A percentile compares a stretch with the other conserved stretches of the same genome.
These are phyloP conservation scores for Euspilapteryx auroguttella DNA, from an alignment of 2,888 invertebrate species.

Conservation along the genomic window DNA sequence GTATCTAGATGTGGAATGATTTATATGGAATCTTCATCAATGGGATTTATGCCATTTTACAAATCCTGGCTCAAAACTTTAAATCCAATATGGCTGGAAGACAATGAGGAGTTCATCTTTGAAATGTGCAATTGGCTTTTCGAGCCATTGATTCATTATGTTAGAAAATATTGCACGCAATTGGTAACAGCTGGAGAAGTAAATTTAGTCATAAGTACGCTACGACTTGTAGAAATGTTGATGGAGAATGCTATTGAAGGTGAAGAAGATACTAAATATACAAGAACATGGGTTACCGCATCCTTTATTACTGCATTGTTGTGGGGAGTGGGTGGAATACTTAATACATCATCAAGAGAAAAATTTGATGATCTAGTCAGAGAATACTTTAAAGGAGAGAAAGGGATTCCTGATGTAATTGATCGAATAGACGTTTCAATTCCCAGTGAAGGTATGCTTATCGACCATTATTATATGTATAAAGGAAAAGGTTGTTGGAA, in stretches of 20 bases:
- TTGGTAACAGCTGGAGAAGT: conserved; percentile 71
- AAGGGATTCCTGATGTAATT: conserved; percentile 39
- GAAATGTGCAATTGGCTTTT: conserved; percentile 76
- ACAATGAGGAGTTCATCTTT: conserved; percentile 61
- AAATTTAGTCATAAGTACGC: conserved; percentile 70
- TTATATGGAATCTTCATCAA: conserved; percentile 80
- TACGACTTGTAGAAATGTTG: conserved; percentile 75
- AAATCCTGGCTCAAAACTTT: conserved; percentile 76
- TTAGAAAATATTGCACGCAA: conserved; percentile 69
- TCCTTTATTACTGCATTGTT: conserved; percentile 72
- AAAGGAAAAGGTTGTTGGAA: conserved; percentile 88
- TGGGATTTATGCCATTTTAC: conserved; percentile 83
- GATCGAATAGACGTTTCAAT: conserved; percentile 73
- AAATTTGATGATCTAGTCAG: conserved; percentile 67
- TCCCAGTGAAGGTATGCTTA: conserved; percentile 76
- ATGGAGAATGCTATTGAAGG: conserved; percentile 72
- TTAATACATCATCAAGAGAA: conserved; percentile 72
- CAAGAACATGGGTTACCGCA: conserved; percentile 75
- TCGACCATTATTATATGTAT: conserved; percentile 81
- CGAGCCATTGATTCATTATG: conserved; percentile 72
- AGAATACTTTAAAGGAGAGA: conserved; percentile 46
- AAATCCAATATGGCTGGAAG: conserved; percentile 65
- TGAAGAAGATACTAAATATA: conserved; percentile 71
- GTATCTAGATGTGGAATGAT: conserved; percentile 91
- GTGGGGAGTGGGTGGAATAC: conserved; percentile 85